phyloP scores from a whole-genome alignment of 2,113 vertebrate species.

The Lathamus discolor region DNA sequence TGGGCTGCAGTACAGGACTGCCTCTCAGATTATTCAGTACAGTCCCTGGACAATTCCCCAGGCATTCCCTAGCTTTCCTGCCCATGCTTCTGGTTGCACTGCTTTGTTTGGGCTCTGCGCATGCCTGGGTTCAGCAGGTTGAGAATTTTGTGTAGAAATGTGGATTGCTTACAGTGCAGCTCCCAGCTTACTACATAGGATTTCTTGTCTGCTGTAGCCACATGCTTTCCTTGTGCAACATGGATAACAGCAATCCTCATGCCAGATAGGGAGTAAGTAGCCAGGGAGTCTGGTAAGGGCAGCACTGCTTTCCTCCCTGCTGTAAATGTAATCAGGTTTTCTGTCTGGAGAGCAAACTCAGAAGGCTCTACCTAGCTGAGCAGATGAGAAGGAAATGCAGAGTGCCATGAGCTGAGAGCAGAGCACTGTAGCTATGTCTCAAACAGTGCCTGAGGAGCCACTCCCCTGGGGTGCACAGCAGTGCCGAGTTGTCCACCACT shows the following conservation, averaged over 20 bases:
- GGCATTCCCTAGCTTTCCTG: slow-evolving; percentile 4
- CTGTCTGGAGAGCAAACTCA: not conserved
- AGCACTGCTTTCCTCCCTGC: not conserved
- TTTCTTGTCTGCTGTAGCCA: not conserved
- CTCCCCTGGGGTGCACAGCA: not conserved
- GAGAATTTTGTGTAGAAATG: not conserved
- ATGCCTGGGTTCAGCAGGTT: not conserved
- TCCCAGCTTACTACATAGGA: not conserved
- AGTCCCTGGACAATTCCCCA: not conserved
- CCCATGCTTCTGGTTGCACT: not conserved
- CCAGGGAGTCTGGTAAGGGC: not conserved
- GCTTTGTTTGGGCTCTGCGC: slow-evolving; percentile 17
- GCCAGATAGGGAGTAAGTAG: not conserved
- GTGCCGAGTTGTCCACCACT: not conserved
- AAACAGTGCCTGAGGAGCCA: not conserved
- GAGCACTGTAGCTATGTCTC: not conserved
- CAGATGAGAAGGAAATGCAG: not conserved
- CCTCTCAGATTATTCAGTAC: not conserved
- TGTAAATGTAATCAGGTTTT: not conserved
- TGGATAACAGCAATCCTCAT: not conserved
- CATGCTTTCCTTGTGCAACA: not conserved
- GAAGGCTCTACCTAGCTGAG: not conserved
- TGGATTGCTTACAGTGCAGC: not conserved
- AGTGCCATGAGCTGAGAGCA: not conserved
- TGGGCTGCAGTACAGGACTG: not conserved